phyloP scores from a whole-genome alignment of 2,888 invertebrate species.

The Lithophane socia region DNA sequence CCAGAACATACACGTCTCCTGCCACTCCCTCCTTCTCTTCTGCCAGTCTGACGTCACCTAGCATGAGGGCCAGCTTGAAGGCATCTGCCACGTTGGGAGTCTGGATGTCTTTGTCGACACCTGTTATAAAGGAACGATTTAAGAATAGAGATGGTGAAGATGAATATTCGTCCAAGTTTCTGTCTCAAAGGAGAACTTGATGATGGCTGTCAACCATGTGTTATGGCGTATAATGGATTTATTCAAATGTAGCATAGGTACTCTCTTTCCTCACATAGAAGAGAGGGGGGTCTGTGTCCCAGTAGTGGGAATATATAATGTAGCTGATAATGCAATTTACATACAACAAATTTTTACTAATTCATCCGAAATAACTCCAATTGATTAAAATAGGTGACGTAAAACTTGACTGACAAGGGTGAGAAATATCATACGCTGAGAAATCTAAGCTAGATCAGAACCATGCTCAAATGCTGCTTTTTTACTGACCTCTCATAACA shows the following conservation, averaged over 20 bases:
- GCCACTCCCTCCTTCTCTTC: slow-evolving; percentile 95
- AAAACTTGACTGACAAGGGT: background rate
- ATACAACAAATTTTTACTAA: too few species aligned
- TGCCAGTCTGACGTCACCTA: slow-evolving; percentile 94
- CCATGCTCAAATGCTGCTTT: too few species aligned
- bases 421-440: background rate
- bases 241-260: background rate
- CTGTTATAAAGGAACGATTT: slow-evolving; percentile 66
- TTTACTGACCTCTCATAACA: slow-evolving; percentile 91
- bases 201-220: too few species aligned
- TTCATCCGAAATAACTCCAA: background rate
- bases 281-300: background rate
- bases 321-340: too few species aligned
- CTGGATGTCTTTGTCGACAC: slow-evolving; percentile 92
- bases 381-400: background rate
- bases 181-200: too few species aligned
- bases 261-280: background rate
- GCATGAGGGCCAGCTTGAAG: slow-evolving; percentile 96
- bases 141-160: too few species aligned
- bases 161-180: too few species aligned
- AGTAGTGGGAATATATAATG: too few species aligned
- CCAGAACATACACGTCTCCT: slow-evolving; percentile 95
- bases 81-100: slow-evolving; percentile 94
- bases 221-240: background rate
- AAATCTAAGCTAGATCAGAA: background rate